phyloP scores from a whole-genome alignment of 2,113 vertebrate species.

The Orcinus orca region DNA sequence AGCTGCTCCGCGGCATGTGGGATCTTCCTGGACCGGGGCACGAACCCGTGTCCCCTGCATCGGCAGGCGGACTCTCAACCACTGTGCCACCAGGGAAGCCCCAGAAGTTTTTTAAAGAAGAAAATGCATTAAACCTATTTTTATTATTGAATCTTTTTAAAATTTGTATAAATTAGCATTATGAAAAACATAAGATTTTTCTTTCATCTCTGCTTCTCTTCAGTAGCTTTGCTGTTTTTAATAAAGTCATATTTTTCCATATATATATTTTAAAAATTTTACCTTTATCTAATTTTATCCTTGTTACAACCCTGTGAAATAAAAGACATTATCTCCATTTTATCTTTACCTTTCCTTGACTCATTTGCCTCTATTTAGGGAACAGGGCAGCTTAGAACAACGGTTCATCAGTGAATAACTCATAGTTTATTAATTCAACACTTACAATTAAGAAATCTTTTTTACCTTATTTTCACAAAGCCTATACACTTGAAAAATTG shows the following conservation, averaged over 20 bases:
- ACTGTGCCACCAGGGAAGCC: too few relatives aligned
- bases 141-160: background rate
- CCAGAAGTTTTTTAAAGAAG: background rate
- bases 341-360: background rate
- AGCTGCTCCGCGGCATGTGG: rapidly evolving
- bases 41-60: too few relatives aligned
- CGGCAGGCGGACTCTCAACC: too few relatives aligned
- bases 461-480: background rate
- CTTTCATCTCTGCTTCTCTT: background rate
- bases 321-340: background rate
- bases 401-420: background rate
- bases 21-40: too few relatives aligned
- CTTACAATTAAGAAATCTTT: background rate
- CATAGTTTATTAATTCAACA: background rate
- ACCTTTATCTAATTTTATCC: background rate
- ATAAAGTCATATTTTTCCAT: background rate
- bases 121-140: background rate
- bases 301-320: background rate
- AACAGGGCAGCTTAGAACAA: background rate
- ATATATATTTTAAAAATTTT: background rate
- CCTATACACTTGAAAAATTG: background rate
- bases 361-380: background rate
- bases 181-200: background rate
- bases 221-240: background rate
- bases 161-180: background rate